Percentiles rank a stretch among this genome's conserved stretches.
These are phyloP conservation scores for Darevskia mixta DNA, from an alignment of 2,797 vertebrate species.

Conservation along the genomic window DNA sequence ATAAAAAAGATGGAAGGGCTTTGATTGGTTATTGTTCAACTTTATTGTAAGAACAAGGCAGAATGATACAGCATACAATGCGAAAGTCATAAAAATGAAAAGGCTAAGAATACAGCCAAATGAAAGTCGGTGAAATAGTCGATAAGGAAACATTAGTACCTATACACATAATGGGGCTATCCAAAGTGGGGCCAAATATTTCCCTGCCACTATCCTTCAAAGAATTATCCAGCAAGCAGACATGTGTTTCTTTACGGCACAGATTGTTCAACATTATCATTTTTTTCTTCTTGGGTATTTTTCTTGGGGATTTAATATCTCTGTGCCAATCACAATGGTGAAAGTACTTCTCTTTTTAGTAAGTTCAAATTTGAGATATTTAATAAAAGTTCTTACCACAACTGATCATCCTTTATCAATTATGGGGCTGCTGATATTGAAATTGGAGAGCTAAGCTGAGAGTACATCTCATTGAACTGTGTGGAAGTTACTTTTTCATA, in stretches of 20 bases:
- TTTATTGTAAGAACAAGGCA: constrained; percentile 8
- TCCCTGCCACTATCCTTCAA: not conserved
- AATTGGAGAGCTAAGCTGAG: not conserved
- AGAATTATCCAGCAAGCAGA: not conserved
- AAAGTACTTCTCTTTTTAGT: not conserved
- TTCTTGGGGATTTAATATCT: not conserved
- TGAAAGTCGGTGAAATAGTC: not conserved
- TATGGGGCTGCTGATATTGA: not conserved
- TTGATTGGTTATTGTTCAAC: constrained; percentile 6
- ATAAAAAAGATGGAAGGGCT: not conserved
- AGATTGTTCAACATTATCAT: not conserved
- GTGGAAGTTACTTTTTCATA: not conserved
- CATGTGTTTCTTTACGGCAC: not conserved
- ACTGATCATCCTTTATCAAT: not conserved
- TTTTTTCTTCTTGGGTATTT: not conserved
- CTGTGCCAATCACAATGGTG: not conserved
- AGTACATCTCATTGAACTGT: not conserved
- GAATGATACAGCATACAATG: not conserved
- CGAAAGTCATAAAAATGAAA: not conserved
- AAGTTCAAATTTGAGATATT: not conserved
- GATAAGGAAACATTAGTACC: not conserved
- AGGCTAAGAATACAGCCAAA: not conserved
- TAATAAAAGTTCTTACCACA: not conserved
- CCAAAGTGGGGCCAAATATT: not conserved
- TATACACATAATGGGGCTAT: not conserved